These are phyloP conservation scores for Clamator glandarius DNA, from an alignment of 2,797 vertebrate species.

Conservation along the genomic window DNA sequence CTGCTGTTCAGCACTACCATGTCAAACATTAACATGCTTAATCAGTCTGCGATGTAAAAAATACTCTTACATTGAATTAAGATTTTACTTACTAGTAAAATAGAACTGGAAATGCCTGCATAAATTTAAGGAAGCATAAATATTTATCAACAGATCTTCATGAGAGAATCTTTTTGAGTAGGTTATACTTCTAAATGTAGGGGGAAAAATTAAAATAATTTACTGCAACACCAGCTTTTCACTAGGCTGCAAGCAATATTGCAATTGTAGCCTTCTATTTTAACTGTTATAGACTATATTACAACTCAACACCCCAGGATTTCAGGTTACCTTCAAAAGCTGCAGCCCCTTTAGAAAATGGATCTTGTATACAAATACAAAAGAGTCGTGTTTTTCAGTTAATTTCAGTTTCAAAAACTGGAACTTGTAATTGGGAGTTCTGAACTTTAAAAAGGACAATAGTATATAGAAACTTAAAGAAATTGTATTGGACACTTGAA, in stretches of 20 bases:
- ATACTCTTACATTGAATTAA: not conserved
- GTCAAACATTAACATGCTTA: not conserved
- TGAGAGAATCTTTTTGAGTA: not conserved
- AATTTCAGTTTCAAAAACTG: not conserved
- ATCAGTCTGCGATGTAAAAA: not conserved
- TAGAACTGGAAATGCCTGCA: not conserved
- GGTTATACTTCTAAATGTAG: not conserved
- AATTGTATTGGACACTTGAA: not conserved
- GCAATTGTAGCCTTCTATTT: not conserved
- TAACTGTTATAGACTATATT: not conserved
- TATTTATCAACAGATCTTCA: not conserved
- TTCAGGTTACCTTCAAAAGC: not conserved
- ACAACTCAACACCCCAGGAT: not conserved
- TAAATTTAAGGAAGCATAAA: not conserved
- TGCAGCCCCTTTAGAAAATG: not conserved
- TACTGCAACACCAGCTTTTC: not conserved
- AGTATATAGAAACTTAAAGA: not conserved
- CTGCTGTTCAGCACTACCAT: not conserved
- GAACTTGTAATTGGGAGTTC: not conserved
- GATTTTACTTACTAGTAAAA: not conserved
- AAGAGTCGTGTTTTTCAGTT: not conserved
- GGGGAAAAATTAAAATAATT: not conserved
- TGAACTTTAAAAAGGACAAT: not conserved
- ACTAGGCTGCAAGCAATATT: not conserved
- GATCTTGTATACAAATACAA: rapidly evolving